Conservation (phyloP, 2,888 invertebrate species). For the Erynnis tages region DNA sequence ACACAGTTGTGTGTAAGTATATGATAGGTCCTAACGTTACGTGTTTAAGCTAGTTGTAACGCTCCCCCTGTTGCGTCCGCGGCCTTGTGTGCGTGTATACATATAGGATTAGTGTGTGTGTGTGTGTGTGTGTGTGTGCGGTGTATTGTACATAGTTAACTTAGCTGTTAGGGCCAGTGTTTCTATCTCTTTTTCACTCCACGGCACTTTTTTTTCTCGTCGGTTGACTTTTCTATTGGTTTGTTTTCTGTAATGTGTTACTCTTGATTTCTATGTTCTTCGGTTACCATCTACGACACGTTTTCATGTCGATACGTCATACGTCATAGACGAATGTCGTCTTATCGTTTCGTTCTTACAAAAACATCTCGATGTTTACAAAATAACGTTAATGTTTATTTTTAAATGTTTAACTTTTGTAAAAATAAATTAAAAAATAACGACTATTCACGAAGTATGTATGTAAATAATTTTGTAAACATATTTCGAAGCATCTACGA, state of each 20-base stretch:
- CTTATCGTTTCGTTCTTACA: too few species aligned
- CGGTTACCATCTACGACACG: too few species aligned
- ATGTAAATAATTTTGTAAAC: too few species aligned
- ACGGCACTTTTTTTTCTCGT: slow-evolving; percentile 2
- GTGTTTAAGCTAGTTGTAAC: neutral
- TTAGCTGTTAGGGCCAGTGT: slow-evolving; percentile 22
- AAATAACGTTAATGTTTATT: too few species aligned
- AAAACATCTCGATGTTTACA: too few species aligned
- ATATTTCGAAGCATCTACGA: too few species aligned
- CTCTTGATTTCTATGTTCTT: neutral
- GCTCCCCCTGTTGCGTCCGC: slow-evolving; percentile 26
- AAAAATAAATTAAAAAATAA: too few species aligned
- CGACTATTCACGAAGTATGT: too few species aligned
- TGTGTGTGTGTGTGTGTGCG: slow-evolving; percentile 13
- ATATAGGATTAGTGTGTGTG: slow-evolving; percentile 15
- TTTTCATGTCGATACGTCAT: too few species aligned
- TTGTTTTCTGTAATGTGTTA: slow-evolving; percentile 2
- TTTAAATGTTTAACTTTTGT: too few species aligned
- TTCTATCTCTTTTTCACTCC: slow-evolving; percentile 20
- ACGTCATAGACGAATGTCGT: too few species aligned
- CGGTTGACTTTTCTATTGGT: neutral
- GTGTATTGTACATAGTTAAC: slow-evolving; percentile 7
- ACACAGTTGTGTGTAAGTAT: neutral
- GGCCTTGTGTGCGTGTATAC: slow-evolving; percentile 31
- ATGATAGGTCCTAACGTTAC: too few species aligned